Conservation (phyloP, 1,140 invertebrate species). For the Scaptomyza graminum region DNA sequence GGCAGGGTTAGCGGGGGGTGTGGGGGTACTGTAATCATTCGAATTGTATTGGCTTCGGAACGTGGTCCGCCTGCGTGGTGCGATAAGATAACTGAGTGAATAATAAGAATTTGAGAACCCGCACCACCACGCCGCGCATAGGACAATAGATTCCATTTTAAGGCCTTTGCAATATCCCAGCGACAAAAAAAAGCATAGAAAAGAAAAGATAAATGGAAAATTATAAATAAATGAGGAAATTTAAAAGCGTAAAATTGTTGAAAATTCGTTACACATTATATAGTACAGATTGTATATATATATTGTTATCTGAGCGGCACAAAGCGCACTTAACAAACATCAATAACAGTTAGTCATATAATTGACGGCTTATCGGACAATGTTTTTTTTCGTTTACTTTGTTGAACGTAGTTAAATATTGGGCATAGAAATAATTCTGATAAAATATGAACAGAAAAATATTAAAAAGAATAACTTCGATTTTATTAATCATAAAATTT, state of each 20-base stretch:
- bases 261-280: neutral
- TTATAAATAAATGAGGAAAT: neutral
- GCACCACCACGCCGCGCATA: neutral
- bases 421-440: too few species aligned
- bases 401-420: neutral
- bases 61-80: neutral
- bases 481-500: too few species aligned
- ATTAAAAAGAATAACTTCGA: too few species aligned
- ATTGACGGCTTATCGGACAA: conserved; percentile 35
- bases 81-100: conserved; percentile 39
- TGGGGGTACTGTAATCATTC: neutral
- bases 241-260: conserved; percentile 1
- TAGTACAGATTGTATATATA: neutral
- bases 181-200: neutral
- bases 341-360: conserved; percentile 62
- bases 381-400: conserved; percentile 16
- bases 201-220: neutral
- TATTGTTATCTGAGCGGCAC: neutral
- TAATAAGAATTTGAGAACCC: neutral
- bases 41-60: conserved; percentile 45
- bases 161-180: neutral
- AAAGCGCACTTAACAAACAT: conserved; percentile 26
- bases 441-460: too few species aligned
- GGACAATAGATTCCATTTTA: conserved; percentile 43
- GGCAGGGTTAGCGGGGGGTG: too few species aligned